Evolutionary conservation across 2,888 invertebrate genomes (phyloP), one percentile per base, ranked within the genome.

Genomic region (Melanostoma mellinum): DNA sequence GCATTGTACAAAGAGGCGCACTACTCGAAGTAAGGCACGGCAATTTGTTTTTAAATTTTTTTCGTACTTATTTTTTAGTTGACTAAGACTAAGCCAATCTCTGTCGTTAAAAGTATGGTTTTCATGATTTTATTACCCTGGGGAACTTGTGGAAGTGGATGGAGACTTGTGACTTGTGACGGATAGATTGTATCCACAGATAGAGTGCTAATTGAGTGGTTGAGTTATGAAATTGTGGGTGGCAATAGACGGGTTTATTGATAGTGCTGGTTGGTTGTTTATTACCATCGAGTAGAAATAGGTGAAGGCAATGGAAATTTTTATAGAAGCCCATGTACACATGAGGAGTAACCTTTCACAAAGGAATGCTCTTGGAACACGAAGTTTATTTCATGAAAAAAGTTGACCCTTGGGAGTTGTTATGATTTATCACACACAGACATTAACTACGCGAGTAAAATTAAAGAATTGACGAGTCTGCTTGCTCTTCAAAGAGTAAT

Each of bases 121-220:
- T 44, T 61, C 46, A 61, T 61, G 46, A 61, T 46, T 61, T 61
- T 61, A 46, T 61, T 61, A 35, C 20, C 20, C 8, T 38, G 40
- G 6, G 42, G 30, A 36, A 44, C 50, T 35, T 10, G 10, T 3
- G 20, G 20, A 20, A 2, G 44, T 46, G 36, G 55, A 71, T 63
- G 50, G 44, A 20, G 58, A 60, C 33, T 33, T 40, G 3, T 33
- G 38, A 32, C 33, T 36, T 71, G 80, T 67, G 71, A 81, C 58
- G 67, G 40, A 67, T 72, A 60, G 55, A 71, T 76, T 61, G 42
- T 50, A 48, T 53, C 48, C 32, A 42, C 32, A 76, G 72, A 77
- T 77, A 72, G 38, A 60, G 60, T 56, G 81, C 77, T 81, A 81
- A 81, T 81, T 77, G 72, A 81, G 72, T 50, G 10, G 55, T 55